Evolutionary conservation across 2,113 vertebrate species (phyloP).

Genomic region (Sakesphorus luctuosus): DNA sequence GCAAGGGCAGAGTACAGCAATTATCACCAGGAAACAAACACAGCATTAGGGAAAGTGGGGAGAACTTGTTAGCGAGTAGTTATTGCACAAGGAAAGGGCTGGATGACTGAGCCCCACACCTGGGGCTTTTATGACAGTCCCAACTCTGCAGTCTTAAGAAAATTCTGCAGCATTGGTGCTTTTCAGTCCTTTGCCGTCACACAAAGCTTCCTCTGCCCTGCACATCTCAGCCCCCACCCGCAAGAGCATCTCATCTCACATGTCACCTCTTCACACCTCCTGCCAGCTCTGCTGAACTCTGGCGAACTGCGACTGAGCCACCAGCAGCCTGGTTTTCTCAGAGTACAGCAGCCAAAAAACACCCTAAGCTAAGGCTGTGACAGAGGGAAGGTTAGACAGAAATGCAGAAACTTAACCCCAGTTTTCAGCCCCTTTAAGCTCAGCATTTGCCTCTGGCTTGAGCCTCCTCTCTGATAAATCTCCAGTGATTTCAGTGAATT

Average conservation of each 20-base stretch:
- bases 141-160: accelerated
- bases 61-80: constrained; percentile 18
- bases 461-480: not conserved
- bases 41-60: not conserved
- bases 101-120: not conserved
- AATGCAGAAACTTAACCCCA: not conserved
- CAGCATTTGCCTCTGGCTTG: not conserved
- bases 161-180: not conserved
- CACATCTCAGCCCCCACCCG: not conserved
- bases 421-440: not conserved
- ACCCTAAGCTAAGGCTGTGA: accelerated
- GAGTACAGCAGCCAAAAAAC: not conserved
- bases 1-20: constrained; percentile 42
- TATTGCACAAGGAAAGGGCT: constrained; percentile 20
- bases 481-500: not conserved
- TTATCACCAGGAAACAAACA: constrained; percentile 57
- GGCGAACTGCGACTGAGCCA: not conserved
- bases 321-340: not conserved
- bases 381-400: not conserved
- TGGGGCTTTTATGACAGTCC: not conserved
- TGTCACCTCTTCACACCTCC: not conserved
- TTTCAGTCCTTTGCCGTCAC: not conserved
- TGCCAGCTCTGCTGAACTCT: not conserved
- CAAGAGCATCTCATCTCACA: not conserved
- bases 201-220: not conserved